Percentiles rank a stretch among this genome's conserved stretches.
phyloP scores from a whole-genome alignment of 2,113 vertebrate species.

The Balaenoptera acutorostrata region DNA sequence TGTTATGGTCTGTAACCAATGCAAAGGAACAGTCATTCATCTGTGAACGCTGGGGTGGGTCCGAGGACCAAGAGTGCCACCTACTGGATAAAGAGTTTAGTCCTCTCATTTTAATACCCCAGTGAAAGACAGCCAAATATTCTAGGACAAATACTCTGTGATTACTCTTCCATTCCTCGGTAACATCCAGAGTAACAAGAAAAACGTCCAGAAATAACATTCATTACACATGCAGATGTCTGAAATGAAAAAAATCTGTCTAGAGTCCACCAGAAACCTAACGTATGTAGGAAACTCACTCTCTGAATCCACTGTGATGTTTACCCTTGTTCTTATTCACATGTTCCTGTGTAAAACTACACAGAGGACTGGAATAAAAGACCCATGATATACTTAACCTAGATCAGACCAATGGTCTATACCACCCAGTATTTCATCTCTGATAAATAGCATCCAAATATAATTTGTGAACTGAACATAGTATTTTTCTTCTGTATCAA shows the following conservation, averaged over 20 bases:
- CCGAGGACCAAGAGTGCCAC: slow-evolving; percentile 72
- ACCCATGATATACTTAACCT: not conserved
- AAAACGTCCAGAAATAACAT: not conserved
- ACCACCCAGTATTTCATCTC: not conserved
- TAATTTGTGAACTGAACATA: not conserved
- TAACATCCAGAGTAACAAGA: not conserved
- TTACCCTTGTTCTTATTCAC: not conserved
- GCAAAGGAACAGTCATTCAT: not conserved
- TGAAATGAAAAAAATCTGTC: not conserved
- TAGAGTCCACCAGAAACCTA: not conserved
- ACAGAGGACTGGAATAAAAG: not conserved
- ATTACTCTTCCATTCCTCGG: not conserved
- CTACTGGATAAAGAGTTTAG: slow-evolving; percentile 72
- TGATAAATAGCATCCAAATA: not conserved
- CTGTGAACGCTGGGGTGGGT: not conserved
- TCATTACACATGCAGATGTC: not conserved
- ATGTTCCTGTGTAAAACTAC: not conserved
- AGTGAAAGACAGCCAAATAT: not conserved
- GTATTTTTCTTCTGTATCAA: not conserved
- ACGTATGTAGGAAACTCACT: not conserved
- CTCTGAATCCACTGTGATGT: not conserved
- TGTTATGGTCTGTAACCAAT: slow-evolving; percentile 92
- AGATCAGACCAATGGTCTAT: not conserved
- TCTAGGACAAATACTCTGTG: not conserved
- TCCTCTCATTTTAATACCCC: not conserved